phyloP scores from a whole-genome alignment of 1,140 invertebrate species.

The Glossosoma conforme region DNA sequence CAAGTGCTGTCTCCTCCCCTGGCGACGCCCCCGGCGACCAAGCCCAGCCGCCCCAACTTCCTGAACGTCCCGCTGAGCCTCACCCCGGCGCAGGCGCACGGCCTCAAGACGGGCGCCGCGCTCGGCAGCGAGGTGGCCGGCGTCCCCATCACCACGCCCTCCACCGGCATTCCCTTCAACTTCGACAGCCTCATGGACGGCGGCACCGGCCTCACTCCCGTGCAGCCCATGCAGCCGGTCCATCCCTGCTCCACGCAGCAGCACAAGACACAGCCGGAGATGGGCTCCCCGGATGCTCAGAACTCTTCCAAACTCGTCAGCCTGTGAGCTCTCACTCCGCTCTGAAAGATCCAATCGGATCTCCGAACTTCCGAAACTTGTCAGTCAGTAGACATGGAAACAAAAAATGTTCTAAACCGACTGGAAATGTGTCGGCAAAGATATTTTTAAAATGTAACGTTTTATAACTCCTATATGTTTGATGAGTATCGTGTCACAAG shows the following conservation, averaged over 20 bases:
- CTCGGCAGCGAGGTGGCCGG: conserved; percentile 62
- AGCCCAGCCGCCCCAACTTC: conserved; percentile 63
- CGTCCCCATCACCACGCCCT: conserved; percentile 81
- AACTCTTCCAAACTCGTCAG: conserved; percentile 40
- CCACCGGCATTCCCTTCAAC: conserved; percentile 80
- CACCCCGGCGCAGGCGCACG: conserved; percentile 40
- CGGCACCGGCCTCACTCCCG: conserved; percentile 83
- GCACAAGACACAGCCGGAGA: conserved; percentile 39
- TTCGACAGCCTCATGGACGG: conserved; percentile 92
- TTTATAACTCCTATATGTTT: too few relatives aligned
- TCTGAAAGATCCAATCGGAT: too few relatives aligned
- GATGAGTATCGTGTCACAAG: too few relatives aligned
- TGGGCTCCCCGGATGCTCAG: conserved; percentile 38
- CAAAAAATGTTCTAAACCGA: too few relatives aligned
- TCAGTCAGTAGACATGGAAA: too few relatives aligned
- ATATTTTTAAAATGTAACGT: too few relatives aligned
- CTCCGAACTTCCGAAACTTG: too few relatives aligned
- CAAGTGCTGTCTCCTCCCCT: conserved; percentile 37
- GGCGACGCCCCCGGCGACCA: conserved; percentile 39
- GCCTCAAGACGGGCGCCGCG: conserved; percentile 33
- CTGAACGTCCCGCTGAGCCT: conserved; percentile 52
- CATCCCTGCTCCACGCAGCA: conserved; percentile 49
- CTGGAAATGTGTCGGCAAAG: too few relatives aligned
- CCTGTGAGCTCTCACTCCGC: too few relatives aligned
- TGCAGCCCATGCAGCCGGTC: conserved; percentile 65